phyloP scores from a whole-genome alignment of 2,888 invertebrate genomes.

The Nymphalis urticae region DNA sequence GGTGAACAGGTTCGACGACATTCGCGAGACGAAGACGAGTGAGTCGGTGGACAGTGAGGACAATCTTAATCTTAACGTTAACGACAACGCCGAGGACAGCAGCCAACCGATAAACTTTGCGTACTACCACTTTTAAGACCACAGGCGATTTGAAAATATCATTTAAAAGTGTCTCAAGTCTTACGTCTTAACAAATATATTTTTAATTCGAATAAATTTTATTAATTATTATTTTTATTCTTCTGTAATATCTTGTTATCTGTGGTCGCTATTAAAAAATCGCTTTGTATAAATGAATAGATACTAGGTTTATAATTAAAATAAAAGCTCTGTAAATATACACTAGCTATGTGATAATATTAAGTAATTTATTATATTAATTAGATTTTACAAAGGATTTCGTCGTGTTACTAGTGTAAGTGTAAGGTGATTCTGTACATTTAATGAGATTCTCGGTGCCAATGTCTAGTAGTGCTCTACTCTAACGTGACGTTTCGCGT shows the following conservation, averaged over 20 bases:
- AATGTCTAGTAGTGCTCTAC: constrained; percentile 49
- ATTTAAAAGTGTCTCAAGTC: not conserved
- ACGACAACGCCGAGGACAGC: constrained; percentile 45
- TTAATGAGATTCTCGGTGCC: constrained; percentile 59
- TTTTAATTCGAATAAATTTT: not conserved
- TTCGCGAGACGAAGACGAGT: constrained; percentile 45
- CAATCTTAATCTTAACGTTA: constrained; percentile 35
- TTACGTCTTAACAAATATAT: too few relatives aligned
- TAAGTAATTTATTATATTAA: constrained; percentile 71
- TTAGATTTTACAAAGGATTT: constrained; percentile 60
- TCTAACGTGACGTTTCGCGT: constrained; percentile 33
- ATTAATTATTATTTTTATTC: not conserved
- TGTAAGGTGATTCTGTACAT: constrained; percentile 42
- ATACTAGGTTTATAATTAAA: constrained; percentile 3
- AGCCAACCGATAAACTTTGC: constrained; percentile 75
- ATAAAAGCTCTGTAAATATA: constrained; percentile 55
- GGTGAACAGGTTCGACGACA: constrained; percentile 48
- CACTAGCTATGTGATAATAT: constrained; percentile 68
- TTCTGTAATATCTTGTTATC: constrained; percentile 14
- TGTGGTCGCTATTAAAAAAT: constrained; percentile 36
- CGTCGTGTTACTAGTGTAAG: constrained; percentile 44
- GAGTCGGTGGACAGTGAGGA: constrained; percentile 52
- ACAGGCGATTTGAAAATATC: not conserved
- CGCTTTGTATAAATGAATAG: constrained; percentile 41
- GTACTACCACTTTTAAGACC: constrained; percentile 70